These are phyloP conservation scores for Pteronura brasiliensis DNA, from an alignment of 2,113 vertebrate genomes.

Conservation along the genomic window DNA sequence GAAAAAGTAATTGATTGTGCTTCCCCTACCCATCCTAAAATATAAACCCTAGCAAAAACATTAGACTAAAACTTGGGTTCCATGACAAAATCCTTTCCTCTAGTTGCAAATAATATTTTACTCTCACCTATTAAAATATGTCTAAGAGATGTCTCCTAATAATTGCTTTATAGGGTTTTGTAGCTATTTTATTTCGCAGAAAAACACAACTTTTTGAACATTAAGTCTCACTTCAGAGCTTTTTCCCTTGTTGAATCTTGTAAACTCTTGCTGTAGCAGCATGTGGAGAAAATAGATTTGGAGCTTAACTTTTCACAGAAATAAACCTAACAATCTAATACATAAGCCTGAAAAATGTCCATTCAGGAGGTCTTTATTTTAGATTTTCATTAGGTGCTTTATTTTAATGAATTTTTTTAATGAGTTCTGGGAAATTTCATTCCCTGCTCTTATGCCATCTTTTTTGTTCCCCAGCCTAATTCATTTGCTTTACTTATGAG, in stretches of 20 bases:
- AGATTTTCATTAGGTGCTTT: neutral
- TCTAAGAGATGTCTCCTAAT: conserved; percentile 1
- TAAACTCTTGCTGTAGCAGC: neutral
- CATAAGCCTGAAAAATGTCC: neutral
- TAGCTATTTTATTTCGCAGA: conserved; percentile 18
- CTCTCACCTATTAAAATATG: conserved; percentile 16
- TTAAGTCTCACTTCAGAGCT: neutral
- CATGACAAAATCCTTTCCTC: conserved; percentile 37
- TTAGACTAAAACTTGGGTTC: conserved; percentile 21
- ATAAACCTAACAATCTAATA: neutral
- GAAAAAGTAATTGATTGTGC: conserved; percentile 1
- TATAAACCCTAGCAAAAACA: conserved; percentile 3
- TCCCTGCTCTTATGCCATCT: conserved; percentile 6
- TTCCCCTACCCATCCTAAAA: conserved; percentile 23
- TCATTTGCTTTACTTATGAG: conserved; percentile 41
- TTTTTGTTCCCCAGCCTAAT: conserved; percentile 37
- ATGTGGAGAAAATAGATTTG: conserved; percentile 34
- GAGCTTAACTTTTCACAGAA: conserved; percentile 24
- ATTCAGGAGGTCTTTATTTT: conserved; percentile 9
- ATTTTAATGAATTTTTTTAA: neutral
- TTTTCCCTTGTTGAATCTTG: conserved; percentile 25
- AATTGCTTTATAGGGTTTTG: conserved; percentile 9
- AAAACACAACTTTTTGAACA: neutral
- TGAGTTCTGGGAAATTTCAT: conserved; percentile 30
- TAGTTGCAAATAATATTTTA: conserved; percentile 38